These are phyloP conservation scores for Amphimedon queenslandica DNA, from an alignment of 37 sponge, comb jelly and placozoan species.

Conservation along the genomic window DNA sequence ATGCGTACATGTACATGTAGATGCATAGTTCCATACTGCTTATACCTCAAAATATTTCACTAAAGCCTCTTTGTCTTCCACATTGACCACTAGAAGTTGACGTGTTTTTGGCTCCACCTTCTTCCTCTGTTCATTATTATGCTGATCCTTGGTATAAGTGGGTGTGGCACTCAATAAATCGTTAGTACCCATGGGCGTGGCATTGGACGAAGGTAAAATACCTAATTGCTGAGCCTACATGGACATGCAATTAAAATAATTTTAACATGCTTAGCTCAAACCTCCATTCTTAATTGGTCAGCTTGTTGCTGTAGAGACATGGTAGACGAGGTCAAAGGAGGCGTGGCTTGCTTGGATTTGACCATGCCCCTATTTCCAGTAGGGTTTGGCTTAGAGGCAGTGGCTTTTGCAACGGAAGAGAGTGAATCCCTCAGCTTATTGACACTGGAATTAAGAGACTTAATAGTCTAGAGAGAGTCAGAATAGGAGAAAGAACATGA, in stretches of 20 bases:
- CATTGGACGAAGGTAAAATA: conserved; percentile 17
- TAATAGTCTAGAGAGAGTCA: conserved; percentile 39
- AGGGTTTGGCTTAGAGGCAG: not conserved
- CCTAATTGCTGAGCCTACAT: conserved; percentile 54
- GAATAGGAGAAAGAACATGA: not conserved
- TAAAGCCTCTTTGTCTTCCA: conserved; percentile 39
- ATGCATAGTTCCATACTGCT: too few relatives aligned
- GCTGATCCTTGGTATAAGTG: too few relatives aligned
- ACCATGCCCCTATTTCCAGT: not conserved
- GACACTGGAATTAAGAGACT: conserved; percentile 39
- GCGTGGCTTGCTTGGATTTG: not conserved
- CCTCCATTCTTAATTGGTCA: not conserved
- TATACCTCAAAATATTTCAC: conserved; percentile 61
- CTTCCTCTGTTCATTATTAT: conserved; percentile 29
- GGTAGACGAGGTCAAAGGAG: not conserved
- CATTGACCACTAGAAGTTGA: conserved; percentile 56
- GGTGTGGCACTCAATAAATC: too few relatives aligned
- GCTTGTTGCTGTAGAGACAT: not conserved
- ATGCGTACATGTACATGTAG: too few relatives aligned
- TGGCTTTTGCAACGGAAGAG: conserved; percentile 27
- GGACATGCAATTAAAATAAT: not conserved
- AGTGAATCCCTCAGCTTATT: conserved; percentile 40
- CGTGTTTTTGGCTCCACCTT: conserved; percentile 25
- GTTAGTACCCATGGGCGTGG: conserved; percentile 6
- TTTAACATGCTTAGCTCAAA: not conserved